These are phyloP conservation scores for Drosophila nasuta DNA, from an alignment of 1,140 invertebrate genomes.

Conservation along the genomic window DNA sequence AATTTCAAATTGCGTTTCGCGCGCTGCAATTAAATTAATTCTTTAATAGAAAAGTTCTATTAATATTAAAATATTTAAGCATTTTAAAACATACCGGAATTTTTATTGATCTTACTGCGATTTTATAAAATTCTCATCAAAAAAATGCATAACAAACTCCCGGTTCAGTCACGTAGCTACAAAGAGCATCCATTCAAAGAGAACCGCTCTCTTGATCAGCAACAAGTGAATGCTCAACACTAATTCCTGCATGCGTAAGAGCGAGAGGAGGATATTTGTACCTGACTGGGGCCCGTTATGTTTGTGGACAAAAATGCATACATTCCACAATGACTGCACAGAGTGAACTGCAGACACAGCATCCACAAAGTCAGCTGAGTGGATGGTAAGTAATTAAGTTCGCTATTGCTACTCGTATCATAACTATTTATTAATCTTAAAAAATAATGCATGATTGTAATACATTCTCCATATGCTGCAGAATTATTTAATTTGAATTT, in stretches of 20 bases:
- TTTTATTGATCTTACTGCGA: too few relatives aligned
- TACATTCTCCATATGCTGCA: background rate
- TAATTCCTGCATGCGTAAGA: background rate
- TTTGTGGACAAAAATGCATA: slow-evolving; percentile 9
- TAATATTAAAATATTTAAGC: background rate
- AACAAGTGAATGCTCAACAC: slow-evolving; percentile 38
- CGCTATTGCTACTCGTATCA: too few relatives aligned
- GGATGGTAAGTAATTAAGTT: too few relatives aligned
- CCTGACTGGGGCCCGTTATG: slow-evolving; percentile 29
- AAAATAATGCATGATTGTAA: too few relatives aligned
- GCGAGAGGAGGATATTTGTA: slow-evolving; percentile 17
- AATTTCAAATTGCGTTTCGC: slow-evolving; percentile 23
- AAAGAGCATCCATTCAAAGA: slow-evolving; percentile 3
- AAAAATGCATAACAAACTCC: background rate
- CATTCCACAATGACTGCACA: background rate
- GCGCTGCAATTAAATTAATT: slow-evolving; percentile 5
- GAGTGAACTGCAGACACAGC: background rate
- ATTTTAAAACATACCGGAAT: too few relatives aligned
- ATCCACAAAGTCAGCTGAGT: too few relatives aligned
- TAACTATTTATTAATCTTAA: too few relatives aligned
- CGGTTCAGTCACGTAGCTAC: too few relatives aligned
- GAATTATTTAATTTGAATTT: background rate
- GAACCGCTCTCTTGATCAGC: slow-evolving; percentile 11
- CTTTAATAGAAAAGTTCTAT: background rate
- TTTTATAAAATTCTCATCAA: background rate